These are phyloP conservation scores for Sebastes wilsoni DNA, from an alignment of 2,797 vertebrate species.

Conservation along the genomic window DNA sequence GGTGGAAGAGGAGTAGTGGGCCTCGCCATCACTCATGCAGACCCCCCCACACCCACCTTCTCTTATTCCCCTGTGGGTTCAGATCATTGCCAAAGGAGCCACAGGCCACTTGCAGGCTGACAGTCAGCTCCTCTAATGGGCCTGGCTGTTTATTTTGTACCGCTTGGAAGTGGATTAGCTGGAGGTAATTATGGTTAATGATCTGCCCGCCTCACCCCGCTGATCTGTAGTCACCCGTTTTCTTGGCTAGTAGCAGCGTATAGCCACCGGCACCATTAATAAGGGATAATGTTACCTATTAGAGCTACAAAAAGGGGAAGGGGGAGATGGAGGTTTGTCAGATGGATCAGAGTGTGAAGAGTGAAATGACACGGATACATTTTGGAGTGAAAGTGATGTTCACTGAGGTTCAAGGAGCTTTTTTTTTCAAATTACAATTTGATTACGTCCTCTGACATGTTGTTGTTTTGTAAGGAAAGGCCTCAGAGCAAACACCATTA, in stretches of 20 bases:
- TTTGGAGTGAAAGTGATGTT: constrained; percentile 53
- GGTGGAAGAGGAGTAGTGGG: constrained; percentile 55
- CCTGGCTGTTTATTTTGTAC: constrained; percentile 87
- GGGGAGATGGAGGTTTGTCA: constrained; percentile 67
- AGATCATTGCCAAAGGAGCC: constrained; percentile 83
- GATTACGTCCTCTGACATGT: constrained; percentile 62
- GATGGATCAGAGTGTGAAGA: constrained; percentile 61
- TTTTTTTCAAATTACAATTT: constrained; percentile 52
- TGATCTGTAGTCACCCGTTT: constrained; percentile 83
- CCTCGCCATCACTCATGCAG: constrained; percentile 57
- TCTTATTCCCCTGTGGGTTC: constrained; percentile 75
- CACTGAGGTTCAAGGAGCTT: constrained; percentile 57
- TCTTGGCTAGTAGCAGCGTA: constrained; percentile 70
- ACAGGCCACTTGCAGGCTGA: constrained; percentile 87
- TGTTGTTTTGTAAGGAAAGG: constrained; percentile 30
- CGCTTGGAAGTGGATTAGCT: constrained; percentile 87
- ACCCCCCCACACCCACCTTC: constrained; percentile 28
- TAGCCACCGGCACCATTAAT: constrained; percentile 77
- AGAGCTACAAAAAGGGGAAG: constrained; percentile 63
- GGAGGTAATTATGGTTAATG: constrained; percentile 91
- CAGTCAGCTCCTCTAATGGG: constrained; percentile 88
- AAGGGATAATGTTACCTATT: constrained; percentile 81
- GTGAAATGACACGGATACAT: constrained; percentile 52
- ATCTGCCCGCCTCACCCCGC: constrained; percentile 82
- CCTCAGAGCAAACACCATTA: constrained; percentile 47